Evolutionary conservation across 2,113 vertebrate genomes (phyloP), one percentile per base, ranked within the genome.

Genomic region (Crotalus horridus): DNA sequence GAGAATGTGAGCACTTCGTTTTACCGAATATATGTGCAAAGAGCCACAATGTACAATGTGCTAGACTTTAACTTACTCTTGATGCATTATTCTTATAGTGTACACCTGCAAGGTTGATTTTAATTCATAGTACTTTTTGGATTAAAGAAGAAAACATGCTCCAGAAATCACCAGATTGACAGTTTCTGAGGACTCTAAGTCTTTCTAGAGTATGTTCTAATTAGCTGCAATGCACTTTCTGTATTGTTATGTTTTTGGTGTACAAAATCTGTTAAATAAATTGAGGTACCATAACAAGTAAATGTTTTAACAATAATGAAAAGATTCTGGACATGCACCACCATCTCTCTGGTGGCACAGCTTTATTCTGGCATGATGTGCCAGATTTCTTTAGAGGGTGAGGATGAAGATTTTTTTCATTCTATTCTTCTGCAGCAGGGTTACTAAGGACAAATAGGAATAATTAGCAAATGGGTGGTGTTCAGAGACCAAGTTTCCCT

Each of bases 201-300:
- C 33, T 81, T 81, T 81, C 17, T 21, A 39, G 7, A 81, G n/a
- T 81, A 81, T 81, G 33, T 81, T 81, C 20, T 81, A 39, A 81
- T 39, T 81, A 43, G 3, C 33, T 81, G 17, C 74, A 39, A 81
- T 81, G 20, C 74, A 81, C 98, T 15, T 98, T 98, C 58, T 97
- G 94, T 92, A 99, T 96, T 87, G 97, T 98, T 53, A 99, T 94
- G 1, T 99, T 98, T 92, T 96, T 98, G 26, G 98, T 98, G 96
- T 99, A 99, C 96, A 99, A 97, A 92, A 97, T 97, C 99, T 99
- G 96, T 55, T 96, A 96, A 12, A 48, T 29, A 97, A 96, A 81
- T 90, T 87, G 26, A 23, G 46, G 15, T 90, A 26, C 20, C 33
- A 8, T 81, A 43, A 85, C 6, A 59, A 43, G 88, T 21, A 43